Base-by-base conservation (phyloP, 92 coral and sea anemone genomes). In the Parazoanthus darwini region DNA sequence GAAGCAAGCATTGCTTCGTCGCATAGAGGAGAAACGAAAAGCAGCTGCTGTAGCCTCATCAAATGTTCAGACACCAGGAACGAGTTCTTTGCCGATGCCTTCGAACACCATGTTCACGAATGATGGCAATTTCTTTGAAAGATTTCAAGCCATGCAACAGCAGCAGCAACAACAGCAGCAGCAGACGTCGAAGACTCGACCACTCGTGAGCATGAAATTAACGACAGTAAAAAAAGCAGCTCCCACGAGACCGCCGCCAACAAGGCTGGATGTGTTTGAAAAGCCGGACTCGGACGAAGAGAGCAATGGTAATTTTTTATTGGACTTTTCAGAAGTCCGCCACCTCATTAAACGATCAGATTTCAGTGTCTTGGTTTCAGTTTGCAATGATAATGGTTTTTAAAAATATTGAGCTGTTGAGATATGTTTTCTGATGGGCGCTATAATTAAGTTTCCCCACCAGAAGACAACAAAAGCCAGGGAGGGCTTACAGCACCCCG, bases 371-470 rank as follows among this genome's bases (percentile, higher is more conserved):
- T 85, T 73, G 36, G 88, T 73, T 46, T 73, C 80, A 85, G 46
- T 76, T 36, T 46, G 38, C 36, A 51, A 80, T 54, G 59, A 13
- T 54, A 81, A 67, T 79, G 78, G 77, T 88, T 70, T 85, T 79
- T 71, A 87, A 46, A 88, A 74, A 73, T 70, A 76, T 90, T 87
- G 92, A 81, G 42, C 89, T 88, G 78, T 78, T 39, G 59, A 91
- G 91, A 90, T 91, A 82, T 88, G 81, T 78, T 90, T 89, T 95
- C 98, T 94, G 92, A 97, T 95, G 95, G 98, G 92, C 94, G 95
- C 93, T 97, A 89, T 97, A 86, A 95, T 97, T 97, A 97, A 97
- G 99, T 97, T 94, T 93, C 94, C 94, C 99, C 99, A 93, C 96
- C 96, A 97, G 99, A 97, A 90, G 98, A 92, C 72, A 80, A 85